Evolutionary conservation across 2,113 vertebrate species (phyloP).

Genomic region (Mungos mungo): DNA sequence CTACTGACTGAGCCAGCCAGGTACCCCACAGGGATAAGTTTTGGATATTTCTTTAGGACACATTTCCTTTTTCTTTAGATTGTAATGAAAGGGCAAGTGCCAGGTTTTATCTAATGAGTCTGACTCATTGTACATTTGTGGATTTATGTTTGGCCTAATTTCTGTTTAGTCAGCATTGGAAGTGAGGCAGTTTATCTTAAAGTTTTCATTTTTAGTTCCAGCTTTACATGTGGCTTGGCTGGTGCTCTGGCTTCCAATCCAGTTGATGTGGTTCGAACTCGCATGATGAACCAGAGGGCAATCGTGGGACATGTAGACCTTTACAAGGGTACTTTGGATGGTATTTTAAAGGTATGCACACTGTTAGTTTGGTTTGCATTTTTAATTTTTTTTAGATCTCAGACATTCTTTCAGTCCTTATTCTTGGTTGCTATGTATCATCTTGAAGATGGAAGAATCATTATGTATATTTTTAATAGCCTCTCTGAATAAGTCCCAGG

Average conservation of each 20-base stretch:
- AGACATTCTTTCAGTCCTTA: constrained; percentile 12
- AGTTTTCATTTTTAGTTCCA: constrained; percentile 85
- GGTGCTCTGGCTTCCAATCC: constrained; percentile 96
- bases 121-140: constrained; percentile 6
- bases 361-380: constrained; percentile 3
- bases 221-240: constrained; percentile 93
- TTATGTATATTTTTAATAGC: constrained; percentile 41
- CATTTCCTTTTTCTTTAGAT: constrained; percentile 53
- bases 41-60: constrained; percentile 26
- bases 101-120: constrained; percentile 18
- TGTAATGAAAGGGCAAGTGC: constrained; percentile 24
- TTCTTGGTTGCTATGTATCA: background rate
- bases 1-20: background rate
- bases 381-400: constrained; percentile 48
- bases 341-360: constrained; percentile 90
- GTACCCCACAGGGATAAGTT: background rate
- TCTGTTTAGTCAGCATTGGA: background rate
- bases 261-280: constrained; percentile 94
- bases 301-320: constrained; percentile 83
- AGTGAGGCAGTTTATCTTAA: background rate
- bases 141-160: constrained; percentile 32
- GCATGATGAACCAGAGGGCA: constrained; percentile 96
- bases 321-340: constrained; percentile 94
- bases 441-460: background rate
- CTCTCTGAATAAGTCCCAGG: background rate